These are phyloP conservation scores for Anguilla marmorata DNA, from an alignment of 2,797 vertebrate genomes.

Conservation along the genomic window DNA sequence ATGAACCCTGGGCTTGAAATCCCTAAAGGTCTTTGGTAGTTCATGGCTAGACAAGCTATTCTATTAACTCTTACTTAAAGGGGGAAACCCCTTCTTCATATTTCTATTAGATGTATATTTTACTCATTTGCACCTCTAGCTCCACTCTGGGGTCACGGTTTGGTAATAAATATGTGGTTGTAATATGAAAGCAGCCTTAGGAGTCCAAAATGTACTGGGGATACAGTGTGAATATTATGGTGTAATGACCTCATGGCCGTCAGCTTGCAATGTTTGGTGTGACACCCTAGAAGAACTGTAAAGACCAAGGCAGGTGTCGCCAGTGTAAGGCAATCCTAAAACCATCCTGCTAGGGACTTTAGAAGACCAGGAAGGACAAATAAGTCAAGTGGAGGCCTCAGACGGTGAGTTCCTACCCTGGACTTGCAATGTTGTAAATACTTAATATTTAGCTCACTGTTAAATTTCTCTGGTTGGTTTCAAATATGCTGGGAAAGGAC, in stretches of 20 bases:
- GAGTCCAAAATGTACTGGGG: not conserved
- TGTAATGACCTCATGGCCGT: conserved; percentile 71
- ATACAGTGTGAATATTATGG: conserved; percentile 72
- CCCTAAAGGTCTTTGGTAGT: not conserved
- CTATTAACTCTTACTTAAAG: not conserved
- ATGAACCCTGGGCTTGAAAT: not conserved
- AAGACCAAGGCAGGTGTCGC: conserved; percentile 85
- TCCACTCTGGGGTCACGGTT: not conserved
- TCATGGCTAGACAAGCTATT: not conserved
- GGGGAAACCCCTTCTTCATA: not conserved
- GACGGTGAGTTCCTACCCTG: not conserved
- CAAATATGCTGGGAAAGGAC: not conserved
- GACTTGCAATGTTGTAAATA: not conserved
- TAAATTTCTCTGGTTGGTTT: not conserved
- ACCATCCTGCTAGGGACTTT: conserved; percentile 77
- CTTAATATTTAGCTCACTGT: not conserved
- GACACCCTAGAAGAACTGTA: conserved; percentile 76
- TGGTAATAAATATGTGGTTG: not conserved
- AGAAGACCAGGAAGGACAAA: conserved; percentile 55
- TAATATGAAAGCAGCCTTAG: not conserved
- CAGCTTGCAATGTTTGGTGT: conserved; percentile 72
- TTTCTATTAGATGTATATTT: not conserved
- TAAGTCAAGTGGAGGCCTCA: conserved; percentile 37
- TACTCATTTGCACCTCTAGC: not conserved
- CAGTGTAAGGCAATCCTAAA: conserved; percentile 80